Conservation (phyloP, 2,113 vertebrate genomes). For the Eidolon helvum region DNA sequence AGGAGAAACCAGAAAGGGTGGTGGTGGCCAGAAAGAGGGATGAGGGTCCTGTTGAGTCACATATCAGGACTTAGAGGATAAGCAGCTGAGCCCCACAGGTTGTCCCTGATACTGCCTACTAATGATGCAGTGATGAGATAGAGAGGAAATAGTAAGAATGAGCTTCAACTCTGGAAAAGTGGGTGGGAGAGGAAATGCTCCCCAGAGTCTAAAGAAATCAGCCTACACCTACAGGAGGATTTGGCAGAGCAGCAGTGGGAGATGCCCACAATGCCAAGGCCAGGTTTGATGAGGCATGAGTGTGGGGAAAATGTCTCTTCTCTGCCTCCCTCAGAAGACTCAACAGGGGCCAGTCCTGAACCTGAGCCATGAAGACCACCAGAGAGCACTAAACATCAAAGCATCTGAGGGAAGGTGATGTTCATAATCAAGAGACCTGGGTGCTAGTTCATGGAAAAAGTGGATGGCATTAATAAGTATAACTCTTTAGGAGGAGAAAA, state of each 20-base stretch:
- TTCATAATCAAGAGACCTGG: not conserved
- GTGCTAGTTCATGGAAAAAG: not conserved
- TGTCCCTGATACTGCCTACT: not conserved
- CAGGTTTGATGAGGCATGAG: not conserved
- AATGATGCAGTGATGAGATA: not conserved
- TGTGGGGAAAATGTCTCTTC: not conserved
- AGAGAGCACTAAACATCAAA: not conserved
- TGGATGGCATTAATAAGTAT: not conserved
- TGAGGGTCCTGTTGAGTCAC: not conserved
- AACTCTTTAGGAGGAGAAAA: not conserved
- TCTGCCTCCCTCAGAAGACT: not conserved
- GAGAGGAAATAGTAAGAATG: not conserved
- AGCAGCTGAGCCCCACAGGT: accelerated
- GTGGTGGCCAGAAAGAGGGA: not conserved
- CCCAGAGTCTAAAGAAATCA: not conserved
- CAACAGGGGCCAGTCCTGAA: not conserved
- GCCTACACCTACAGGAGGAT: not conserved
- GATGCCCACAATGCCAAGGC: not conserved
- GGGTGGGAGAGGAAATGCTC: not conserved
- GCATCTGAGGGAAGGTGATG: not conserved
- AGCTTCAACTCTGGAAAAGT: not conserved
- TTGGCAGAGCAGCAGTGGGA: not conserved
- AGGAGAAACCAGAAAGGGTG: not conserved
- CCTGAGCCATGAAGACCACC: not conserved
- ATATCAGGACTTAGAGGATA: not conserved